Percentiles rank a stretch among this genome's conserved stretches.
Evolutionary conservation across 2,888 invertebrate genomes (phyloP).

Genomic region (Hofmannophila pseudospretella): DNA sequence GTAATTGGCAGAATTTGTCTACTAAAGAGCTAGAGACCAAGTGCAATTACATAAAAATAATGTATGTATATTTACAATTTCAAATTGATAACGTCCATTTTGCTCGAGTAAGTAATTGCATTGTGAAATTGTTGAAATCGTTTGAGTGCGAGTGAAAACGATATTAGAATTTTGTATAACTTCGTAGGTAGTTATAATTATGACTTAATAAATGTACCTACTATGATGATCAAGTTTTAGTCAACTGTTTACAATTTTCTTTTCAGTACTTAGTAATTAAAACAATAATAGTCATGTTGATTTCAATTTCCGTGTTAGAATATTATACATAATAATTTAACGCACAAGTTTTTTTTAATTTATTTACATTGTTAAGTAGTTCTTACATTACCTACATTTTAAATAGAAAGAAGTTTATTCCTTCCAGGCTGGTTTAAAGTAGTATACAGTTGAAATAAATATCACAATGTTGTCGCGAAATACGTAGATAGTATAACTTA

Average conservation of each 20-base stretch:
- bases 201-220: too few relatives aligned
- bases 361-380: too few relatives aligned
- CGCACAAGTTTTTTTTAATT: not conserved
- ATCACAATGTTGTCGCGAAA: too few relatives aligned
- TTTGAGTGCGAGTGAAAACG: constrained; percentile 4
- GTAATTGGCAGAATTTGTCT: constrained; percentile 36
- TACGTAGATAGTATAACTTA: constrained; percentile 19
- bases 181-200: too few relatives aligned
- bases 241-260: too few relatives aligned
- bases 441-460: too few relatives aligned
- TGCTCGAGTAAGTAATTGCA: constrained; percentile 50
- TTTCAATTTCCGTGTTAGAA: not conserved
- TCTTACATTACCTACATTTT: too few relatives aligned
- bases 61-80: constrained; percentile 41
- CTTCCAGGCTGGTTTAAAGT: too few relatives aligned
- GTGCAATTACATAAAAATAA: constrained; percentile 66
- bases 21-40: constrained; percentile 49
- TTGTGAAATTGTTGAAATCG: constrained; percentile 24
- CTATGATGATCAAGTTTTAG: not conserved
- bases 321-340: not conserved
- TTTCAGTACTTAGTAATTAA: too few relatives aligned
- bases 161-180: not conserved
- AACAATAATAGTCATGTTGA: not conserved
- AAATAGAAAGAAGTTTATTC: too few relatives aligned
- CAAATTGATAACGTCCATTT: constrained; percentile 59